phyloP scores from a whole-genome alignment of 1,140 invertebrate species.

The Cyclina sinensis region DNA sequence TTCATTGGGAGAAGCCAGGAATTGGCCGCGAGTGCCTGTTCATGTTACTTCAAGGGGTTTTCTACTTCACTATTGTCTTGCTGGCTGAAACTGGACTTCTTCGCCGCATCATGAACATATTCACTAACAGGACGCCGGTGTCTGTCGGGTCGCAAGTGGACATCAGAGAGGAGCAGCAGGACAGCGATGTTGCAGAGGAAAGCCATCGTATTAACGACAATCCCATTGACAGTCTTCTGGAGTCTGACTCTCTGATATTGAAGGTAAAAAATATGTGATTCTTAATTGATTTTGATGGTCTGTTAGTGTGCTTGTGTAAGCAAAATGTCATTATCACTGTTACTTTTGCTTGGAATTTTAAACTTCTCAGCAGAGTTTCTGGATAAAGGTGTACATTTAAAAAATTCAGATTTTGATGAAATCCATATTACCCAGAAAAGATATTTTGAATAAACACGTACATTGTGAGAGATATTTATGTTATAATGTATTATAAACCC shows the following conservation, averaged over 20 bases:
- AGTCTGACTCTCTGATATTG: constrained; percentile 67
- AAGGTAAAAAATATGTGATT: no score
- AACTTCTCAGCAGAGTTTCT: no score
- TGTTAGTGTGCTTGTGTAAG: no score
- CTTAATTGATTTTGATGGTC: no score
- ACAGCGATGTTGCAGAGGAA: constrained; percentile 77
- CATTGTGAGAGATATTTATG: no score
- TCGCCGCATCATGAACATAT: background rate
- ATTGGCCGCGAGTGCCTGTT: constrained; percentile 88
- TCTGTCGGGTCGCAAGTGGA: constrained; percentile 29
- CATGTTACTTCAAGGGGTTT: constrained; percentile 87
- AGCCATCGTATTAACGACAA: constrained; percentile 66
- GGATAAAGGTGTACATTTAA: no score
- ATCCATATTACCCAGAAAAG: no score
- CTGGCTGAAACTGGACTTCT: constrained; percentile 86
- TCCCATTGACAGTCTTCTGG: constrained; percentile 11
- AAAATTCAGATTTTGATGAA: no score
- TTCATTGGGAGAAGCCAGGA: constrained; percentile 87
- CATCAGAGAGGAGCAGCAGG: constrained; percentile 45
- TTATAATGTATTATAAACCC: no score
- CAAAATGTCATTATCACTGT: no score
- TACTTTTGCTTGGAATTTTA: no score
- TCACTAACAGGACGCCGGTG: background rate
- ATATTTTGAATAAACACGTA: no score
- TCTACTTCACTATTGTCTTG: constrained; percentile 87